A percentile compares a stretch with the other conserved stretches of the same genome.
Conservation (phyloP, 2,113 vertebrate genomes). For the Oryzias melastigma region DNA sequence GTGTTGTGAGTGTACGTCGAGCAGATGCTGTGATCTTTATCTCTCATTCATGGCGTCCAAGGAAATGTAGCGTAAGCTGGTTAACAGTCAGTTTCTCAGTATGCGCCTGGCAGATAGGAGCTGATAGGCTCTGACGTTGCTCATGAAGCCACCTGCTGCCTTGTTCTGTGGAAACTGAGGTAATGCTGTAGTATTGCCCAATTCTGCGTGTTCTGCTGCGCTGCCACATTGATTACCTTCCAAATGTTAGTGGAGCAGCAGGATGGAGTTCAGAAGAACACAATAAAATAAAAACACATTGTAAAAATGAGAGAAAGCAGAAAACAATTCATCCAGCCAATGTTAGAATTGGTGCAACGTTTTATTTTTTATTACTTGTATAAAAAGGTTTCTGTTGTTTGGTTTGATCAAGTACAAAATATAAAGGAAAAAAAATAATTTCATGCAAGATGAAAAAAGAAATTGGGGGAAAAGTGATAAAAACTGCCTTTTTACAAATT, state of each 20-base stretch:
- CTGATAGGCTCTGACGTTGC: slow-evolving; percentile 44
- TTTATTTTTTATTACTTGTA: too few species aligned
- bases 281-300: too few species aligned
- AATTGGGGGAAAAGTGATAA: too few species aligned
- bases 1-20: slow-evolving; percentile 4
- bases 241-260: slow-evolving; percentile 1
- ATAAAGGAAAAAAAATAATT: too few species aligned
- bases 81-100: slow-evolving; percentile 64
- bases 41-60: slow-evolving; percentile 63
- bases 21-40: slow-evolving; percentile 63
- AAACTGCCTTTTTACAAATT: too few species aligned
- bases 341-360: too few species aligned
- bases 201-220: slow-evolving; percentile 2
- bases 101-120: slow-evolving; percentile 54
- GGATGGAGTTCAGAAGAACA: neutral
- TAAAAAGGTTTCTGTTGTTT: too few species aligned
- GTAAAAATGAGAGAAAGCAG: too few species aligned
- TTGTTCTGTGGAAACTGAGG: slow-evolving; percentile 50
- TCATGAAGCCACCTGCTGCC: slow-evolving; percentile 47
- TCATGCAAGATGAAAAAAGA: too few species aligned
- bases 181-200: slow-evolving; percentile 44
- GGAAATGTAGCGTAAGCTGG: slow-evolving; percentile 52
- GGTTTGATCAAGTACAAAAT: too few species aligned
- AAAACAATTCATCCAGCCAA: too few species aligned
- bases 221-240: slow-evolving; percentile 21